phyloP scores from a whole-genome alignment of 92 coral and sea anemone species.

The Zoanthus solanderi region DNA sequence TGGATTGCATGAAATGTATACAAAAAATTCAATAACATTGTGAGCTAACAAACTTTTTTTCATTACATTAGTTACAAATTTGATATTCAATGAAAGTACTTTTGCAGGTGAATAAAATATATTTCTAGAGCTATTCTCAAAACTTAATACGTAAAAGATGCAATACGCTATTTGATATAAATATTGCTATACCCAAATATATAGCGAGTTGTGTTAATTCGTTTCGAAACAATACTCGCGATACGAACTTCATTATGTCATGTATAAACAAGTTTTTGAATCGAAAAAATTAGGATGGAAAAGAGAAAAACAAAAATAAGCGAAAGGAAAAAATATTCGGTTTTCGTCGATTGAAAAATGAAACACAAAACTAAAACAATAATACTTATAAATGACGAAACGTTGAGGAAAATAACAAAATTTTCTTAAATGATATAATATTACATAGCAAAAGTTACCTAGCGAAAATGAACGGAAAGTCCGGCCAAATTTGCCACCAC shows the following conservation, averaged over 20 bases:
- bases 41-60: no score
- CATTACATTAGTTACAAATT: no score
- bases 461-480: constrained; percentile 40
- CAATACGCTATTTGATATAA: no score
- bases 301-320: neutral
- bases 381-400: neutral
- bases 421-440: neutral
- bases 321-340: neutral
- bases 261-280: neutral
- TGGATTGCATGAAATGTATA: no score
- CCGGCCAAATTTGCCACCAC: constrained; percentile 31
- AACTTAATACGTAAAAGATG: no score
- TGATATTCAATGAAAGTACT: no score
- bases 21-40: no score
- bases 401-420: neutral
- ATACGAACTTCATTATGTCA: neutral
- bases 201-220: neutral
- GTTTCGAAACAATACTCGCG: neutral
- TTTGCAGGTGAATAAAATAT: no score
- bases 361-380: neutral
- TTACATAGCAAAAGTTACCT: neutral
- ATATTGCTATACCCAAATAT: no score
- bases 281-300: neutral
- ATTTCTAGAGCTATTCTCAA: no score
- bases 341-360: neutral